Evolutionary conservation across 2,113 vertebrate genomes (phyloP).

Genomic region (Cinclus cinclus): DNA sequence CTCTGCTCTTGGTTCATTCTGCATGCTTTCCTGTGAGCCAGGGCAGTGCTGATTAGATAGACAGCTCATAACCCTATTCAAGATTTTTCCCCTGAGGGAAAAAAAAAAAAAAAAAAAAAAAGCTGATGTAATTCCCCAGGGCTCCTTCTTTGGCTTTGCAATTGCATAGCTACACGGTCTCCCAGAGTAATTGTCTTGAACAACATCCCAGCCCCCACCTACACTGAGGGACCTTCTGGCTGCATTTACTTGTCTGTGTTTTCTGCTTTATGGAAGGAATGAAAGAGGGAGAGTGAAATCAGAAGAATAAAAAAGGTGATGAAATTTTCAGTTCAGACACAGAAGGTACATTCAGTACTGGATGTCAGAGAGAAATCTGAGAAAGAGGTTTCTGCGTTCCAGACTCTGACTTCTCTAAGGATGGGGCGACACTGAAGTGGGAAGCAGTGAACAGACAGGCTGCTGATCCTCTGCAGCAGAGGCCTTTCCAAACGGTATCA

Average conservation of each 20-base stretch:
- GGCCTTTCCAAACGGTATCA: not conserved
- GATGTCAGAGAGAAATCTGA: conserved; percentile 47
- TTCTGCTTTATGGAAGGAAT: conserved; percentile 18
- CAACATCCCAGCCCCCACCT: not conserved
- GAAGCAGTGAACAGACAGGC: not conserved
- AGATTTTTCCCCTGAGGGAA: not conserved
- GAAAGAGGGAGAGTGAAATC: not conserved
- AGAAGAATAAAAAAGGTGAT: conserved; percentile 40
- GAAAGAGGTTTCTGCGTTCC: conserved; percentile 19
- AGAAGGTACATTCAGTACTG: conserved; percentile 41
- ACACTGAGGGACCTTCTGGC: conserved; percentile 10
- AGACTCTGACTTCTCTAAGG: conserved; percentile 15
- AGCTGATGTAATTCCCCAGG: conserved; percentile 47
- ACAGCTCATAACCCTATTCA: not conserved
- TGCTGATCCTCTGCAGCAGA: conserved; percentile 29
- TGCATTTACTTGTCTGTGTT: not conserved
- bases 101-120: not conserved
- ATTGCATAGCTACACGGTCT: conserved; percentile 32
- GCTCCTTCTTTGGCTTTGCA: not conserved
- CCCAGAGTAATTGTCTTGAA: conserved; percentile 15
- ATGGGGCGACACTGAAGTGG: conserved; percentile 32
- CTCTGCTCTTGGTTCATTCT: not conserved
- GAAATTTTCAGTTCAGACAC: conserved; percentile 45
- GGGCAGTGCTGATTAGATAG: conserved; percentile 3
- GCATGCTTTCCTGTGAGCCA: not conserved